A percentile compares a stretch with the other conserved stretches of the same genome.
These are phyloP conservation scores for Gopherus evgoodei DNA, from an alignment of 2,113 vertebrate species.

Conservation along the genomic window DNA sequence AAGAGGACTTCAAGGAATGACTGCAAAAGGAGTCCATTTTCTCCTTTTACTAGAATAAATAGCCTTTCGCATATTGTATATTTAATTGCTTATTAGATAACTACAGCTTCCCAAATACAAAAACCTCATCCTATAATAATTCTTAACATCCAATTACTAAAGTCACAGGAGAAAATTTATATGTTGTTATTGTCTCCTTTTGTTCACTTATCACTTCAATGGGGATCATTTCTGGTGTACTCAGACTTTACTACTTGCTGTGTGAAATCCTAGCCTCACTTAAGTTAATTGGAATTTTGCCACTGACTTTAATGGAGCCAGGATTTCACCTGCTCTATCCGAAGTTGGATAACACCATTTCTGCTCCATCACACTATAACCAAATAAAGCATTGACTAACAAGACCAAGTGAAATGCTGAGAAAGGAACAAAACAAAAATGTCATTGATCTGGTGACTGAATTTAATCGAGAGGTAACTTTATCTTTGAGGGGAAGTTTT, in stretches of 20 bases:
- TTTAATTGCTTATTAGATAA: not conserved
- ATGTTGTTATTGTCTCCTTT: not conserved
- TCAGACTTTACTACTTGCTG: not conserved
- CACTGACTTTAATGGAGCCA: not conserved
- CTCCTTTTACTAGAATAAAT: not conserved
- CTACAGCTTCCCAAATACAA: not conserved
- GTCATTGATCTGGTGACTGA: not conserved
- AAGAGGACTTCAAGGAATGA: not conserved
- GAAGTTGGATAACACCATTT: not conserved
- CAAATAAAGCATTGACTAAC: not conserved
- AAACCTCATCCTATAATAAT: not conserved
- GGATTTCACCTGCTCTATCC: not conserved
- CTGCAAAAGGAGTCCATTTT: not conserved
- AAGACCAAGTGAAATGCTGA: not conserved
- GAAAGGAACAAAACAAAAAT: not conserved
- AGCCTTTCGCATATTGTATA: not conserved
- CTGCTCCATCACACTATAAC: not conserved
- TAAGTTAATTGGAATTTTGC: not conserved
- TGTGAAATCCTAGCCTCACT: not conserved
- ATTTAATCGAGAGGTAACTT: not conserved
- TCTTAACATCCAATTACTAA: not conserved
- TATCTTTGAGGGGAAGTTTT: not conserved
- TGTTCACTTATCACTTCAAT: not conserved
- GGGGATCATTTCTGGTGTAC: not conserved
- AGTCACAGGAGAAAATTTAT: not conserved